These are phyloP conservation scores for Oscheius onirici DNA, from an alignment of 2,888 invertebrate genomes.

Conservation along the genomic window DNA sequence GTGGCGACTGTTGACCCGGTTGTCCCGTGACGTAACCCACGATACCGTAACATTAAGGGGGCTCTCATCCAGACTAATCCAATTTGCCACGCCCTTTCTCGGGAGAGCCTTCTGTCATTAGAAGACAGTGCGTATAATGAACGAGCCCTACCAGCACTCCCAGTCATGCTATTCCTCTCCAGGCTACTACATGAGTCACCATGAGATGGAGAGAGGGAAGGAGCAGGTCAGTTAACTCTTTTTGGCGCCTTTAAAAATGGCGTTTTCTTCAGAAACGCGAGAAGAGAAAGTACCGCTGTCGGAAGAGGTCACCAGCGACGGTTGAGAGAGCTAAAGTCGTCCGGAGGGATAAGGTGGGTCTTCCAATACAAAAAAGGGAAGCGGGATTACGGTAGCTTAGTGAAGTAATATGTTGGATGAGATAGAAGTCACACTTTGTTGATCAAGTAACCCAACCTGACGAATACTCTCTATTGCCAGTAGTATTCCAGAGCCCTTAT, in stretches of 20 bases:
- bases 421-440: too few relatives aligned
- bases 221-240: constrained; percentile 3
- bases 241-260: background rate
- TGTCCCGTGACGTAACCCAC: constrained; percentile 20
- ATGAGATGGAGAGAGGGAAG: background rate
- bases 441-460: too few relatives aligned
- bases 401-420: too few relatives aligned
- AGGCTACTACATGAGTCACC: constrained; percentile 5
- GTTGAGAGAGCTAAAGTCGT: constrained; percentile 55
- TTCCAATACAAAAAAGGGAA: background rate
- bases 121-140: constrained; percentile 9
- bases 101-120: background rate
- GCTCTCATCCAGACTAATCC: constrained; percentile 21
- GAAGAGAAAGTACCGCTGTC: constrained; percentile 57
- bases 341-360: constrained; percentile 52
- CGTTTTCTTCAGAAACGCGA: constrained; percentile 42
- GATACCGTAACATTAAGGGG: constrained; percentile 25
- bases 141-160: background rate
- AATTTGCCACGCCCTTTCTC: constrained; percentile 1
- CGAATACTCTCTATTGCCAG: too few relatives aligned
- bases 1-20: constrained; percentile 28
- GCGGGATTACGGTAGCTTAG: too few relatives aligned
- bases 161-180: constrained; percentile 13
- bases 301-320: constrained; percentile 55
- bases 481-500: too few relatives aligned